Percentiles rank a stretch among this genome's conserved stretches.
These are phyloP conservation scores for Blomia tropicalis DNA, from an alignment of 2,888 invertebrate genomes.

Conservation along the genomic window DNA sequence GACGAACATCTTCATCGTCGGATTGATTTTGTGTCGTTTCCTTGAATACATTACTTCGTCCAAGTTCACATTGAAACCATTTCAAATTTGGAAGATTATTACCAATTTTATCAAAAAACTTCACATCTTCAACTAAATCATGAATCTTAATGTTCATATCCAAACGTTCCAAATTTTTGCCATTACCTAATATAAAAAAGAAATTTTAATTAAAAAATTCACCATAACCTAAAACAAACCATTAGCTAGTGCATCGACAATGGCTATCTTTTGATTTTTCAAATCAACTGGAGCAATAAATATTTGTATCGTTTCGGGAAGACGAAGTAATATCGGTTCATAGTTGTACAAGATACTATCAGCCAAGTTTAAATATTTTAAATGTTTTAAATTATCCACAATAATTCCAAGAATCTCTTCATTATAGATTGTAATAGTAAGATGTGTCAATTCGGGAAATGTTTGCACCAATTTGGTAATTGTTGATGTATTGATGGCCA, in stretches of 20 bases:
- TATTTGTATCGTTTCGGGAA: slow-evolving; percentile 13
- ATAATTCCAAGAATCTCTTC: slow-evolving; percentile 8
- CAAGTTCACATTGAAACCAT: slow-evolving; percentile 1
- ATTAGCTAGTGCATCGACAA: slow-evolving; percentile 13
- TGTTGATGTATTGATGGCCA: not conserved
- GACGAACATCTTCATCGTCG: not conserved
- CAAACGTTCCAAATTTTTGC: slow-evolving; percentile 10
- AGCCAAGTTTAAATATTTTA: slow-evolving; percentile 21
- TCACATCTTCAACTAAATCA: slow-evolving; percentile 1
- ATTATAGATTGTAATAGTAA: slow-evolving; percentile 16
- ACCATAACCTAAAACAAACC: not conserved
- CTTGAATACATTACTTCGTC: not conserved
- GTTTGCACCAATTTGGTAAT: slow-evolving; percentile 1
- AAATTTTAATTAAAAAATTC: not conserved
- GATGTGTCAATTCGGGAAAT: slow-evolving; percentile 20
- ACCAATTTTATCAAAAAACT: slow-evolving; percentile 12
- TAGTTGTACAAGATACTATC: slow-evolving; percentile 17
- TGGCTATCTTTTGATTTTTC: slow-evolving; percentile 11
- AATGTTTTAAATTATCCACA: slow-evolving; percentile 12
- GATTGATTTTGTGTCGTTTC: not conserved
- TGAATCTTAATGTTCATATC: slow-evolving; percentile 10
- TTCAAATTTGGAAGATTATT: not conserved
- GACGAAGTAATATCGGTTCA: not conserved
- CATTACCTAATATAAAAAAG: slow-evolving; percentile 9
- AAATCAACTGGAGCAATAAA: slow-evolving; percentile 20